Evolutionary conservation across 2,113 vertebrate genomes (phyloP), one percentile per base, ranked within the genome.

Genomic region (Brachyistius frenatus): DNA sequence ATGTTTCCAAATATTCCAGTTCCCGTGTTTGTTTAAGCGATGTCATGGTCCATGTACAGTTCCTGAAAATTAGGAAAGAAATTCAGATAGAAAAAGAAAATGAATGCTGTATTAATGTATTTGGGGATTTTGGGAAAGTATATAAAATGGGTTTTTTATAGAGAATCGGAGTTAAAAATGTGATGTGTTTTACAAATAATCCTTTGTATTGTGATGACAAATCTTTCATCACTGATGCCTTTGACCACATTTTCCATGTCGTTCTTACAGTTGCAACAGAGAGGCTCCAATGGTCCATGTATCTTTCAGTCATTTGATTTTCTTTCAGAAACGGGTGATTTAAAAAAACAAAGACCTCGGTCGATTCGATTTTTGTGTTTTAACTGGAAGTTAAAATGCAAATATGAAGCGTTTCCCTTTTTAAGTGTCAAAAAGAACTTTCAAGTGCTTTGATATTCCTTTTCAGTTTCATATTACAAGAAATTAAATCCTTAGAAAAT

Each of bases 191-290:
- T 13, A 53, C 60, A 50, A 68, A 83, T 78, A 71, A 87, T 83
- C 77, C 37, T 81, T 71, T 15, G 16, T 82, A 50, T 84, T 83
- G 81, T 85, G 81, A 76, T 76, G 87, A 89, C 81, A 87, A 86
- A 81, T 81, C 33, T 5, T 71, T 58, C n/a, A 0, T 76, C 55
- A 46, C 70, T 36, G 53, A 83, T 68, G 84, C 64, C 60, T 86
- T 62, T 75, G 7, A 61, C 56, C 36, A 30, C 57, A 65, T 60
- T 15, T 50, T 13, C 49, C 13, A 63, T 75, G 70, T 83, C 58
- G 14, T 68, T 69, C 23, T 72, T 16, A 46, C 62, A 54, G 49
- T 79, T 73, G 58, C 39, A 33, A 68, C 35, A 46, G 62, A 73
- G 47, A 74, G 76, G 55, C 66, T 33, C 33, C 36, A 15, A 37